A percentile compares a stretch with the other conserved stretches of the same genome.
These are phyloP conservation scores for Lepus timidus DNA, from an alignment of 2,113 vertebrate species.

Conservation along the genomic window DNA sequence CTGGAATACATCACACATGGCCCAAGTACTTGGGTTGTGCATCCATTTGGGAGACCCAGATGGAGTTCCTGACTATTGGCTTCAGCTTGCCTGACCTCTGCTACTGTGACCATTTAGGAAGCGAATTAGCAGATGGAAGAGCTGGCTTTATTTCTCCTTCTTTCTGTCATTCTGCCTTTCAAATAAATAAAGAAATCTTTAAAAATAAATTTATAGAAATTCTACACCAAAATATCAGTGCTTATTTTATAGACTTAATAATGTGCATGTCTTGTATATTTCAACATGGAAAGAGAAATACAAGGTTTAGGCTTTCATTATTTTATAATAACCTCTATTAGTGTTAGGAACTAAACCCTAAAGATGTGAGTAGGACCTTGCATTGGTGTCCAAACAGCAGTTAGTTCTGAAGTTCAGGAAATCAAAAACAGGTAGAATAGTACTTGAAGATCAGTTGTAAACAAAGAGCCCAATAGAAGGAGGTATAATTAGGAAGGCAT, in stretches of 20 bases:
- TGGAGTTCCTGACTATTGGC: too few species aligned
- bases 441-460: slow-evolving; percentile 82
- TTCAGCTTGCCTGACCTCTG: too few species aligned
- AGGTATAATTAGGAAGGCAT: slow-evolving; percentile 76
- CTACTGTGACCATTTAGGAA: too few species aligned
- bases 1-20: too few species aligned
- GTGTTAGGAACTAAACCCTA: slow-evolving; percentile 78
- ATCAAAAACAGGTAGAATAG: slow-evolving; percentile 78
- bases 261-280: background rate
- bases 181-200: too few species aligned
- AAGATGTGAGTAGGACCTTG: slow-evolving; percentile 82
- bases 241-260: background rate
- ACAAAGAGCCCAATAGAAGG: slow-evolving; percentile 80
- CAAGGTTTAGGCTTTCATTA: slow-evolving; percentile 77
- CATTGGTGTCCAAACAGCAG: slow-evolving; percentile 82
- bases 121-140: too few species aligned
- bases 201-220: background rate
- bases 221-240: background rate
- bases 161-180: too few species aligned
- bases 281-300: slow-evolving; percentile 72
- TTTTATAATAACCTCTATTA: slow-evolving; percentile 82
- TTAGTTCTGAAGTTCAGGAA: slow-evolving; percentile 84
- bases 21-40: too few species aligned
- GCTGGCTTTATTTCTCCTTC: too few species aligned
- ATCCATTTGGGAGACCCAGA: too few species aligned